Evolutionary conservation across 2,888 invertebrate species (phyloP).

Genomic region (Oscheius onirici): DNA sequence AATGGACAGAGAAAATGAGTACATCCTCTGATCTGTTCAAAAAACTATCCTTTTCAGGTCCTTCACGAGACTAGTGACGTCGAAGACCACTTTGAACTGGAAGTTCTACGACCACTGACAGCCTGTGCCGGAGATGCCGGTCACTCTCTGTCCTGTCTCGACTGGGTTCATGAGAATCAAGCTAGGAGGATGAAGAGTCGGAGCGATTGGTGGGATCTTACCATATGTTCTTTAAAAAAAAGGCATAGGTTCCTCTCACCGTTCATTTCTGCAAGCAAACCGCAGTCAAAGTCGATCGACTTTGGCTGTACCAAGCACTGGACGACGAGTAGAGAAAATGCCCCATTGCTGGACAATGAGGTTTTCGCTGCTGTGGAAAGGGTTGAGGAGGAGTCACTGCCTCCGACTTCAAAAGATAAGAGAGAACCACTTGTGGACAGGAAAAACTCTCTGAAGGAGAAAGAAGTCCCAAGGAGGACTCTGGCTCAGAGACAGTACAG

Average conservation of each 20-base stretch:
- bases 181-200: slow-evolving; percentile 93
- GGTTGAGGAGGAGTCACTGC: slow-evolving; percentile 4
- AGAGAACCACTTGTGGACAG: slow-evolving; percentile 29
- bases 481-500: slow-evolving; percentile 4
- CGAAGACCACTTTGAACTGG: slow-evolving; percentile 49
- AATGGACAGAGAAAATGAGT: no score
- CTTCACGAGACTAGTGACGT: slow-evolving; percentile 54
- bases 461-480: slow-evolving; percentile 1
- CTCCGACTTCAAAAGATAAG: slow-evolving; percentile 14
- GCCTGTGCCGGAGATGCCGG: slow-evolving; percentile 55
- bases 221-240: no score
- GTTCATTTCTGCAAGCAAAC: slow-evolving; percentile 38
- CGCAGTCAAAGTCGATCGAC: slow-evolving; percentile 54
- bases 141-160: slow-evolving; percentile 82
- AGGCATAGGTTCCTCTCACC: slow-evolving; percentile 52
- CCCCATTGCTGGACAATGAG: slow-evolving; percentile 14
- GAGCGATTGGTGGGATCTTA: slow-evolving; percentile 89
- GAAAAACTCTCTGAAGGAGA: slow-evolving; percentile 31
- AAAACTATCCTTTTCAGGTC: slow-evolving; percentile 39
- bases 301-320: slow-evolving; percentile 21
- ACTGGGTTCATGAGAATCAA: slow-evolving; percentile 94
- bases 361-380: neutral
- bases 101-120: slow-evolving; percentile 46
- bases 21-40: no score
- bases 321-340: slow-evolving; percentile 8